phyloP scores from a whole-genome alignment of 2,888 invertebrate species.

The Melinaea marsaeus region DNA sequence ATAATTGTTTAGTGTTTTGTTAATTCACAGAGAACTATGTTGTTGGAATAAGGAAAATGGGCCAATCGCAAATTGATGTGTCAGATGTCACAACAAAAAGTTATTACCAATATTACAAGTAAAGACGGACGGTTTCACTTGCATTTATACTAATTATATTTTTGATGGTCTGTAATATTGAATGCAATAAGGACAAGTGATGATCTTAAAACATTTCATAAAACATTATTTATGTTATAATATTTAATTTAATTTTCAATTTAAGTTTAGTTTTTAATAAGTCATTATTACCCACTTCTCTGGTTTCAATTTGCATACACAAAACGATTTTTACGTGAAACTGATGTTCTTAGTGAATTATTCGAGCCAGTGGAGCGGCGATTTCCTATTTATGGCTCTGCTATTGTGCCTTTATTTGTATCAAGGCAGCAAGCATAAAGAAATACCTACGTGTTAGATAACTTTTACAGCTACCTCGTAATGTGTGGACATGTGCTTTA shows the following conservation, averaged over 20 bases:
- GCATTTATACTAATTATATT: too few species aligned
- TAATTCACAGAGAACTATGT: too few species aligned
- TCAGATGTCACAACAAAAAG: conserved; percentile 57
- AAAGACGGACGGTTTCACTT: conserved; percentile 30
- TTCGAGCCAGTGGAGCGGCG: conserved; percentile 72
- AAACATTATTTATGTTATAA: too few species aligned
- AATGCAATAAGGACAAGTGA: too few species aligned
- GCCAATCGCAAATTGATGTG: conserved; percentile 43
- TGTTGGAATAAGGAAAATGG: conserved; percentile 24
- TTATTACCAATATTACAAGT: conserved; percentile 56
- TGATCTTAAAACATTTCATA: too few species aligned
- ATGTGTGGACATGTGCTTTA: conserved; percentile 8
- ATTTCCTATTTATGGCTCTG: conserved; percentile 69
- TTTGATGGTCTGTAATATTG: too few species aligned
- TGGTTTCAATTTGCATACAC: conserved; percentile 69
- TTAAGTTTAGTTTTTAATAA: background rate
- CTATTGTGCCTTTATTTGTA: conserved; percentile 70
- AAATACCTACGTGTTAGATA: conserved; percentile 56
- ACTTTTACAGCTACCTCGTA: conserved; percentile 35
- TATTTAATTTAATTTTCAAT: too few species aligned
- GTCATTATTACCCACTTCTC: conserved; percentile 40
- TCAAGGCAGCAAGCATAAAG: conserved; percentile 63
- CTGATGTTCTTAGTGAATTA: conserved; percentile 68
- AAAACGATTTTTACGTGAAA: conserved; percentile 72
- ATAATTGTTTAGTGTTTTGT: too few species aligned